Percentiles rank a stretch among this genome's conserved stretches.
These are phyloP conservation scores for Trachemys scripta DNA, from an alignment of 2,113 vertebrate species.

Conservation along the genomic window DNA sequence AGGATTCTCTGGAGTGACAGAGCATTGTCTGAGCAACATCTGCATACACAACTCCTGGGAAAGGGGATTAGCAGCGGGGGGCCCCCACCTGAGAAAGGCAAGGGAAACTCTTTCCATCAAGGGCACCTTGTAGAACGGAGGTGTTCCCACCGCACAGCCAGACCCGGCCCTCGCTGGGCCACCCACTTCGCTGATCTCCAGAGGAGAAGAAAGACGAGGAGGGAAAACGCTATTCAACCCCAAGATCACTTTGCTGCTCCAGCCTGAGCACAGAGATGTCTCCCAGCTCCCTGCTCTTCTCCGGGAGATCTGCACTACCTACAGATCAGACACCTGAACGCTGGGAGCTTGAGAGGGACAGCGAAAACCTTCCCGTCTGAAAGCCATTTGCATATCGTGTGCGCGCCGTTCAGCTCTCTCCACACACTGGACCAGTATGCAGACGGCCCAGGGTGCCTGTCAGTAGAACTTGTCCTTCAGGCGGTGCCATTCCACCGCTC, in stretches of 20 bases:
- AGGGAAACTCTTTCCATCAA: background rate
- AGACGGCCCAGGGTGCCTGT: rapidly evolving
- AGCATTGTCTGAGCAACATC: background rate
- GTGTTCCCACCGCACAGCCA: background rate
- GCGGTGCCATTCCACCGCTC: background rate
- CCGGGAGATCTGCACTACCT: rapidly evolving
- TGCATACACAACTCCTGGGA: background rate
- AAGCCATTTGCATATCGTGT: background rate
- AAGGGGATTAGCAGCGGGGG: background rate
- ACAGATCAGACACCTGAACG: background rate
- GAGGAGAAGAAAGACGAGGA: background rate
- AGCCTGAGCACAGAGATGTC: no score
- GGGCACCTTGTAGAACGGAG: background rate
- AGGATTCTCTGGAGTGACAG: background rate
- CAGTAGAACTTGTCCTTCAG: rapidly evolving
- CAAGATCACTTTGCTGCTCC: background rate
- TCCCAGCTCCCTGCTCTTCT: background rate
- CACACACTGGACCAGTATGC: background rate
- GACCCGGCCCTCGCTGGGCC: background rate
- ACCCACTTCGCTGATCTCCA: background rate
- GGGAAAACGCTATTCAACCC: background rate
- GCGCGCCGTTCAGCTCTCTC: background rate
- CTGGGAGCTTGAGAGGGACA: rapidly evolving
- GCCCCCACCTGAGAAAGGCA: background rate
- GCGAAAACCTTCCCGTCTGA: background rate